Evolutionary conservation across 2,888 invertebrate genomes (phyloP), one percentile per base, ranked within the genome.

Genomic region (Fragum whitleyi): DNA sequence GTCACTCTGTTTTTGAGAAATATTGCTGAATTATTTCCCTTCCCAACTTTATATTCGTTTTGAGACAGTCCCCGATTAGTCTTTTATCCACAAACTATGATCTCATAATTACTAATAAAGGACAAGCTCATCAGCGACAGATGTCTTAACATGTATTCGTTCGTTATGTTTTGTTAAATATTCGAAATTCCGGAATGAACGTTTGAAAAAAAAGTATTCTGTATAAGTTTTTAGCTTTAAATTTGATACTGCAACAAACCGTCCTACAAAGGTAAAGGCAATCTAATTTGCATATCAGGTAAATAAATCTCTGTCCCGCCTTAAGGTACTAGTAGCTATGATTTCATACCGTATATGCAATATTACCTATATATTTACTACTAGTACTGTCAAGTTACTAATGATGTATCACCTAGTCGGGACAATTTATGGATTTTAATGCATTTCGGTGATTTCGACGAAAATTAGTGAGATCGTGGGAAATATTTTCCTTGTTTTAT

Each of bases 341-440:
- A 36, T 65, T 65, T 65, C 65, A 42, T 26, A 65, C 65, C n/a
- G 32, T 65, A 65, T 42, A 65, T 65, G 36, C 65, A 65, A 32
- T 42, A 65, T 65, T 65, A 65, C 39, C n/a, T 62, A 14, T 42
- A 65, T 42, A 65, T 65, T 65, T 65, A 39, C 26, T 26, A n/a
- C 47, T 14, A 47, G 47, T 19, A 3, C 65, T 42, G 65, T 32
- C 65, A 42, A 3, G 39, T 42, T 26, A 2, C 23, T 21, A 36
- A 65, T 36, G 42, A 65, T 65, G 65, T 39, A 65, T 65, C 23
- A 14, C 65, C 65, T 65, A 65, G 36, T 65, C 23, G 19, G 65
- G 65, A 21, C 47, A 26, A 21, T 26, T 39, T 32, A 65, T 21
- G 47, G 39, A 65, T 65, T 62, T 42, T 23, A 65, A 65, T 65